A percentile compares a stretch with the other conserved stretches of the same genome.
Evolutionary conservation across 2,113 vertebrate genomes (phyloP).

Genomic region (Notiomystis cincta): DNA sequence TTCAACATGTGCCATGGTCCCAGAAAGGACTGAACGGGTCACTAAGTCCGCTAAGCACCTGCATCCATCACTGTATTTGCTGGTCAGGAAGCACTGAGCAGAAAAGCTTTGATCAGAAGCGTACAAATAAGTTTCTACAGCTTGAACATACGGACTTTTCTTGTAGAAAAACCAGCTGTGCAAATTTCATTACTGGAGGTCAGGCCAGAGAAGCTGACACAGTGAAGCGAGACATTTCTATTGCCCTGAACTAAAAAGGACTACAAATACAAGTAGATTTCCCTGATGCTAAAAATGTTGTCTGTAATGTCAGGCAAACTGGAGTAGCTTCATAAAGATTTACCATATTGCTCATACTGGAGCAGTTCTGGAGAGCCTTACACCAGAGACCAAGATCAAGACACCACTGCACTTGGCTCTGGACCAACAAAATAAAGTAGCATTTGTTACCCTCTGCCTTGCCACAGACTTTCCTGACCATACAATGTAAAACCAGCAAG

Average conservation of each 20-base stretch:
- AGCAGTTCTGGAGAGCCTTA: neutral
- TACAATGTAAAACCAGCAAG: neutral
- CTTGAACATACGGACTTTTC: neutral
- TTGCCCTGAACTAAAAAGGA: neutral
- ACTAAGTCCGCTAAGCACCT: neutral
- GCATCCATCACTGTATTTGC: neutral
- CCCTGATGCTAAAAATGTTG: neutral
- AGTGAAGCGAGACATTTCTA: neutral
- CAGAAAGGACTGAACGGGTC: neutral
- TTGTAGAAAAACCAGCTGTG: neutral
- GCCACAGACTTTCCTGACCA: neutral
- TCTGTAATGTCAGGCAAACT: neutral
- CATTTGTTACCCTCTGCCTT: neutral
- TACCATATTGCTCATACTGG: neutral
- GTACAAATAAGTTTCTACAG: neutral
- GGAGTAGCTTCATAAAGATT: neutral
- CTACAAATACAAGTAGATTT: neutral
- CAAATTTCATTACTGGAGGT: neutral
- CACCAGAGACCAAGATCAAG: neutral
- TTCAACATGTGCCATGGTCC: neutral
- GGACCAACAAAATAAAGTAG: neutral
- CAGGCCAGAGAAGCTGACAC: neutral
- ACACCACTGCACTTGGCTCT: neutral
- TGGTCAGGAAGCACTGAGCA: neutral
- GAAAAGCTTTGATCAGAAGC: slow-evolving; percentile 4